Evolutionary conservation across 2,113 vertebrate species (phyloP), one percentile per base, ranked within the genome.

Genomic region (Catharus bicknelli): DNA sequence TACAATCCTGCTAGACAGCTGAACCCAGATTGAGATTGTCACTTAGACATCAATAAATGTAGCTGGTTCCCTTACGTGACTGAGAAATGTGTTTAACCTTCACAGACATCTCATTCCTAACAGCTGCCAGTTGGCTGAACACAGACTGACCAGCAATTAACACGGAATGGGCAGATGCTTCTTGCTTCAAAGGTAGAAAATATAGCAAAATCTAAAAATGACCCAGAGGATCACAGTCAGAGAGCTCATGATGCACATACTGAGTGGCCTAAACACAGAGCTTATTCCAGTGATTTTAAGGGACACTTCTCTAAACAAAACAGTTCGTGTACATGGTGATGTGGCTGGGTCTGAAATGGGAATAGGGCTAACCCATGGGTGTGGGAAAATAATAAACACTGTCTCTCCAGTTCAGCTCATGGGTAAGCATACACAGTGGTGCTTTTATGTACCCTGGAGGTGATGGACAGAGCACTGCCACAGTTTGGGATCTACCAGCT

Each of bases 111-210:
- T 85, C 38, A 82, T 63, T 94, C 58, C 67, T 76, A 93, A 30
- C 42, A 90, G 80, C 53, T 10, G 3, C 43, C 63, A 83, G 74
- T 73, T 86, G 81, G 66, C 42, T 82, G 85, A 84, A 76, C 62
- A 83, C n/a, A 63, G 75, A 48, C 73, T 90, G 92, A 89, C 89
- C 86, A 92, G 80, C 77, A 94, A 89, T 89, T 93, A 91, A 89
- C 91, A 76, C 72, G 50, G 42, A 84, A 92, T 11, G 36, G 62
- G 78, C 83, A 95, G 92, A 90, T 90, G 74, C 26, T 82, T 87
- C 81, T 85, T 82, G 42, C 21, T 95, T 72, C 62, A 76, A 84
- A 94, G 54, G 54, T 43, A 62, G 23, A 79, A 94, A 80, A 87
- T 59, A 78, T 0, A 67, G 51, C 36, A 90, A 84, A 88, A n/a